A percentile compares a stretch with the other conserved stretches of the same genome.
Evolutionary conservation across 1,140 invertebrate species (phyloP).

Genomic region (Drosophila fuyamai): DNA sequence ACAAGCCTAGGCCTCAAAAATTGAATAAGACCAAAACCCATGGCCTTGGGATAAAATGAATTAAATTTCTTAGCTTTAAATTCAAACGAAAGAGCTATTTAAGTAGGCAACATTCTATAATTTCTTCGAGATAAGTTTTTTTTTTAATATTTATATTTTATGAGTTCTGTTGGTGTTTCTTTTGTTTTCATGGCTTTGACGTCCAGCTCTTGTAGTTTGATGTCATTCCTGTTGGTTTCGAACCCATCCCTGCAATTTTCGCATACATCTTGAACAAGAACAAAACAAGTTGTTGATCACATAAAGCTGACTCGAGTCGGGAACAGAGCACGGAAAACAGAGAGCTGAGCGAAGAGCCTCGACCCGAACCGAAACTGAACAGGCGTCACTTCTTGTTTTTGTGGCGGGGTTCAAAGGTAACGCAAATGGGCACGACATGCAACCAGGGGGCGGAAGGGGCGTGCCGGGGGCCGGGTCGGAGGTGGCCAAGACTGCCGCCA

Average conservation of each 20-base stretch:
- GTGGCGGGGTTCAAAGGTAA: conserved; percentile 74
- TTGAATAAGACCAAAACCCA: too few species aligned
- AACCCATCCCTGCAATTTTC: conserved; percentile 50
- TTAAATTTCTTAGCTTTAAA: too few species aligned
- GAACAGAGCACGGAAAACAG: conserved; percentile 37
- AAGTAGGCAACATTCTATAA: too few species aligned
- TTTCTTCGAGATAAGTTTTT: too few species aligned
- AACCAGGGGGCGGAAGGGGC: conserved; percentile 33
- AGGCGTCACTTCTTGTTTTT: conserved; percentile 65
- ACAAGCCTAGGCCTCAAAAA: too few species aligned
- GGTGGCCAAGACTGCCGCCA: conserved; percentile 34
- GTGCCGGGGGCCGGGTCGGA: neutral
- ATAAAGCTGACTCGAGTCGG: conserved; percentile 59
- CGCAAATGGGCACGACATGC: conserved; percentile 78
- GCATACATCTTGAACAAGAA: conserved; percentile 58
- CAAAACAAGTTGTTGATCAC: conserved; percentile 82
- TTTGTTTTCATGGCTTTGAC: conserved; percentile 49
- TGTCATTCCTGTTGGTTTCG: conserved; percentile 22
- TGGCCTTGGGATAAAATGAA: too few species aligned
- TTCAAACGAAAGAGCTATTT: too few species aligned
- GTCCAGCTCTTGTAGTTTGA: conserved; percentile 51
- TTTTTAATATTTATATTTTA: neutral
- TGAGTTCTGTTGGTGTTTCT: neutral
- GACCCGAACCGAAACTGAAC: conserved; percentile 16
- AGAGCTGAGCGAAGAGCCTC: conserved; percentile 29